These are phyloP conservation scores for Arremon brunneinucha DNA, from an alignment of 2,797 vertebrate species.

Conservation along the genomic window DNA sequence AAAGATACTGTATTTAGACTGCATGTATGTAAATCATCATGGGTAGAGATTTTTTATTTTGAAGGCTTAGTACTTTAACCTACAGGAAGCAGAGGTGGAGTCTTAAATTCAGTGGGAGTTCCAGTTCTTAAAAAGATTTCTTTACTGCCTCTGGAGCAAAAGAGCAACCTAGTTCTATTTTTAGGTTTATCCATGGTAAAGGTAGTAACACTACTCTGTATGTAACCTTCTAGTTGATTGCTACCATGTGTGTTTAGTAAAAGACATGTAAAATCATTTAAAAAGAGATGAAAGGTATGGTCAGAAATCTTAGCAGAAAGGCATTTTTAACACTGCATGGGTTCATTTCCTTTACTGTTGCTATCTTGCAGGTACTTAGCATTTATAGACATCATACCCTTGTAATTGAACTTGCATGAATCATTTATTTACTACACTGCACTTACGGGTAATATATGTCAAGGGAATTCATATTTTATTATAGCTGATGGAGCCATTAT, in stretches of 20 bases:
- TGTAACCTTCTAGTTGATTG: neutral
- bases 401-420: slow-evolving; percentile 65
- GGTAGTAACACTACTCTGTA: neutral
- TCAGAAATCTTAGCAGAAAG: slow-evolving; percentile 40
- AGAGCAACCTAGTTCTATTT: neutral
- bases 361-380: slow-evolving; percentile 53
- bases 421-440: slow-evolving; percentile 62
- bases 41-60: neutral
- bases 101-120: neutral
- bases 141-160: neutral
- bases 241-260: neutral
- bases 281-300: slow-evolving; percentile 6
- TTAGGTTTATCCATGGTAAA: neutral
- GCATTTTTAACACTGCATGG: slow-evolving; percentile 20
- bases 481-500: slow-evolving; percentile 54
- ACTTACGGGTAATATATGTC: slow-evolving; percentile 60
- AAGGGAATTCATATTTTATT: slow-evolving; percentile 61
- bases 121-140: neutral
- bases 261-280: neutral
- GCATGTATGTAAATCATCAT: neutral
- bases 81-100: neutral
- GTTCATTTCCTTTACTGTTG: slow-evolving; percentile 57
- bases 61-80: neutral
- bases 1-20: neutral
- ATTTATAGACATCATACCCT: slow-evolving; percentile 52